Conservation (phyloP, 2,888 invertebrate species). For the Belgica antarctica region DNA sequence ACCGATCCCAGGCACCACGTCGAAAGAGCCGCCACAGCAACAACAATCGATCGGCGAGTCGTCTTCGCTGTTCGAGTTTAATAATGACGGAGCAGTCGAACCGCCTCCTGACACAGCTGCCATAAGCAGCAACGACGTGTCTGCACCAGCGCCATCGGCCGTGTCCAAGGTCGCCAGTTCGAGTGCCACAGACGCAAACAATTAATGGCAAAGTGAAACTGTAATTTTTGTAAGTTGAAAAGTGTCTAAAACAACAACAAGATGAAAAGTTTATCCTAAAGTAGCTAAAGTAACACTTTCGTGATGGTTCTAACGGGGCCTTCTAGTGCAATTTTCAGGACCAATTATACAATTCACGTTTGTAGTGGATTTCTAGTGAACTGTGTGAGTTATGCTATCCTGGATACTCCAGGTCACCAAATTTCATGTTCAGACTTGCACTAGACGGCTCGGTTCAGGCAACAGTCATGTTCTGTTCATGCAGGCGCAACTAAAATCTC, state of each 20-base stretch:
- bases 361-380: too few species aligned
- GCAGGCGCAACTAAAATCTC: too few species aligned
- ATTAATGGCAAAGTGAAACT: not conserved
- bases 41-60: slow-evolving; percentile 33
- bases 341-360: too few species aligned
- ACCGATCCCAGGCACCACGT: not conserved
- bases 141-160: not conserved
- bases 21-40: slow-evolving; percentile 26
- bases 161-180: not conserved
- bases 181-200: not conserved
- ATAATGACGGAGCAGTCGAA: slow-evolving; percentile 4
- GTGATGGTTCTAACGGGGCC: slow-evolving; percentile 25
- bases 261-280: slow-evolving; percentile 6
- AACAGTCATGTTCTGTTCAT: too few species aligned
- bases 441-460: too few species aligned
- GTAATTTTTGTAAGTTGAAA: slow-evolving; percentile 9
- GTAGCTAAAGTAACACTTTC: slow-evolving; percentile 29
- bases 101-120: not conserved
- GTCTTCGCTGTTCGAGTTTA: slow-evolving; percentile 33
- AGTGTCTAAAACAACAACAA: slow-evolving; percentile 7
- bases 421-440: too few species aligned
- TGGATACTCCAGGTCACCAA: too few species aligned
- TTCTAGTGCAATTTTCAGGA: too few species aligned
- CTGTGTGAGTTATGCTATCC: too few species aligned
- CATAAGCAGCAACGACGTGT: slow-evolving; percentile 29